phyloP scores from a whole-genome alignment of 1,140 invertebrate genomes.

The Neotoxoptera formosana region DNA sequence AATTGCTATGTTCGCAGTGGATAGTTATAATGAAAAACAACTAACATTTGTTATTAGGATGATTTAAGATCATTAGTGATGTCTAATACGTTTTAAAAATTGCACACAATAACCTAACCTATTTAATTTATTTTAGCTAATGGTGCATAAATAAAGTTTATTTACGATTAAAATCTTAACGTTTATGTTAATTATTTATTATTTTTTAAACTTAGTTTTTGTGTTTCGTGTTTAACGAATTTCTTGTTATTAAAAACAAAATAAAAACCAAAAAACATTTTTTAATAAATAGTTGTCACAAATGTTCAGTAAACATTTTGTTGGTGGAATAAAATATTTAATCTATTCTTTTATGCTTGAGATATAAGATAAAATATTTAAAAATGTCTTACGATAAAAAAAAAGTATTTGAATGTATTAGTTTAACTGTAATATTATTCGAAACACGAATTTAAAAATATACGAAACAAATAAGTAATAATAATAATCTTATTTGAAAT shows the following conservation, averaged over 20 bases:
- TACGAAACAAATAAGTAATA: not conserved
- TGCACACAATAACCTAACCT: too few relatives aligned
- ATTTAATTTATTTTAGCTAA: too few relatives aligned
- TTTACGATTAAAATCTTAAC: not conserved
- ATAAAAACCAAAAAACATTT: not conserved
- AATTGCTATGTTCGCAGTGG: not conserved
- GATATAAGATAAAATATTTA: not conserved
- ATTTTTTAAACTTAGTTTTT: not conserved
- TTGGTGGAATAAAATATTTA: not conserved
- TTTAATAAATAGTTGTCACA: not conserved
- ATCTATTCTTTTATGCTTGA: not conserved
- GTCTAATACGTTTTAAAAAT: not conserved
- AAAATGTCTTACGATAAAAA: not conserved
- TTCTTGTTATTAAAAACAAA: not conserved
- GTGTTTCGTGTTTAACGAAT: not conserved
- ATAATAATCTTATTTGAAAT: not conserved
- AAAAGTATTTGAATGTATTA: not conserved
- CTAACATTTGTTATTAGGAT: not conserved
- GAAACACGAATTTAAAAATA: slow-evolving; percentile 3
- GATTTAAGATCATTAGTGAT: not conserved
- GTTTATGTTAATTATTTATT: not conserved
- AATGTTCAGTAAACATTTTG: not conserved
- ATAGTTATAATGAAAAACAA: not conserved
- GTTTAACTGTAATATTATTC: not conserved
- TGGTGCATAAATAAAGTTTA: too few relatives aligned